Evolutionary conservation across 2,888 invertebrate species (phyloP).

Genomic region (Eueremaeus valkanovi): DNA sequence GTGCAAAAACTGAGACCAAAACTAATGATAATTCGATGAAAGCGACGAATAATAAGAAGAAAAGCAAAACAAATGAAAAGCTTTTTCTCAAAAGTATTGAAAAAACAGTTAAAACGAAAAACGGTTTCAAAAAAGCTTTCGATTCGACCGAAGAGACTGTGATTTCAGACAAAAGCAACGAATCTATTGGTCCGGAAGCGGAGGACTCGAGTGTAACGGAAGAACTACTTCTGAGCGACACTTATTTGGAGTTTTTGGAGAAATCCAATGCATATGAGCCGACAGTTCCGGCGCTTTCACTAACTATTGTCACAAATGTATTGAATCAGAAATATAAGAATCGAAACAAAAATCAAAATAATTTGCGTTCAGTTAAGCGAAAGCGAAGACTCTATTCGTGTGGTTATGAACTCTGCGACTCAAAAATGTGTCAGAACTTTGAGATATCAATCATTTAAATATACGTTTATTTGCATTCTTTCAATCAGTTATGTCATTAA

Average conservation of each 20-base stretch:
- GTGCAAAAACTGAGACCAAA: not conserved
- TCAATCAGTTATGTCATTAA: not conserved
- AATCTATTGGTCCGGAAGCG: no score
- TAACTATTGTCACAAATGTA: not conserved
- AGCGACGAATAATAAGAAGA: not conserved
- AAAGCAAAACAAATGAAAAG: not conserved
- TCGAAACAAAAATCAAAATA: not conserved
- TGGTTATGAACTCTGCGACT: constrained; percentile 21
- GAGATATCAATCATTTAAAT: no score
- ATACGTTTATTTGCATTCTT: no score
- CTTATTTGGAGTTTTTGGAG: no score
- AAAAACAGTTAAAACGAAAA: no score
- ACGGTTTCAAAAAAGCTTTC: no score
- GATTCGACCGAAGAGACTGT: no score
- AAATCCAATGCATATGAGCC: not conserved
- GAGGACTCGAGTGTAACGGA: no score
- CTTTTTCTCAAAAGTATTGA: no score
- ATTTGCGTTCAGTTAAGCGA: not conserved
- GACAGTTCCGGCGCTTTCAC: not conserved
- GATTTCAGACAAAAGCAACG: no score
- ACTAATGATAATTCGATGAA: not conserved
- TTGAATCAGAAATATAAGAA: not conserved
- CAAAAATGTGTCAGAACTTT: constrained; percentile 11
- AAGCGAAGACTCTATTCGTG: constrained; percentile 3
- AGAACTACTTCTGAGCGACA: no score